Evolutionary conservation across 2,113 vertebrate genomes (phyloP).

Genomic region (Sinocyclocheilus anshuiensis): DNA sequence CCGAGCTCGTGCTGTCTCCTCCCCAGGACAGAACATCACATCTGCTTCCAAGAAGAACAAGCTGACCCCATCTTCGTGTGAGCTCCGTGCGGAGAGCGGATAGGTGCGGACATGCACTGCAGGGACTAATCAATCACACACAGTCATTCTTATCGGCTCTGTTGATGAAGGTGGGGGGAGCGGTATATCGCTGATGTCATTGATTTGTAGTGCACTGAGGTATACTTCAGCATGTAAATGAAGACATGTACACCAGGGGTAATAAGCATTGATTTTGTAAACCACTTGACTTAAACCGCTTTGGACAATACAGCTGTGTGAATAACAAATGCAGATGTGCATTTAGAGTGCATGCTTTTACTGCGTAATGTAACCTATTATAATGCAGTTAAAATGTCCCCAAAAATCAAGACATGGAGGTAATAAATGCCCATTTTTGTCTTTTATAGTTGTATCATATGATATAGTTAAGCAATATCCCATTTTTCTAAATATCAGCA

Average conservation of each 20-base stretch:
- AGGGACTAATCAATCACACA: slow-evolving; percentile 30
- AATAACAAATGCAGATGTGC: not conserved
- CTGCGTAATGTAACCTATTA: too few relatives aligned
- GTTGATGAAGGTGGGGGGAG: slow-evolving; percentile 20
- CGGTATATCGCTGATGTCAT: not conserved
- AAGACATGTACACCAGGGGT: slow-evolving; percentile 16
- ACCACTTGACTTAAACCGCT: not conserved
- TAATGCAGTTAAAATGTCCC: too few relatives aligned
- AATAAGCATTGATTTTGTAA: slow-evolving; percentile 4
- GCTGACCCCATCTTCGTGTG: not conserved
- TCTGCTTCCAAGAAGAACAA: slow-evolving; percentile 41
- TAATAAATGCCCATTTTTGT: too few relatives aligned
- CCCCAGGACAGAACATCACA: slow-evolving; percentile 28
- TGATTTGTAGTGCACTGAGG: slow-evolving; percentile 33
- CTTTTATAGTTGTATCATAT: too few relatives aligned
- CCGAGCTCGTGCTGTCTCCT: not conserved
- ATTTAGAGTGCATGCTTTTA: too few relatives aligned
- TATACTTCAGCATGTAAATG: not conserved
- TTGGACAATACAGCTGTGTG: not conserved
- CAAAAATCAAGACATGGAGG: too few relatives aligned
- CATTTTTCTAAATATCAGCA: not conserved
- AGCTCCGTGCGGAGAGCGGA: not conserved
- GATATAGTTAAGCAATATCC: not conserved
- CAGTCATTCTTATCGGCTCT: slow-evolving; percentile 22
- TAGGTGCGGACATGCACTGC: slow-evolving; percentile 31